phyloP scores from a whole-genome alignment of 2,888 invertebrate genomes.

The Fragum sueziense region DNA sequence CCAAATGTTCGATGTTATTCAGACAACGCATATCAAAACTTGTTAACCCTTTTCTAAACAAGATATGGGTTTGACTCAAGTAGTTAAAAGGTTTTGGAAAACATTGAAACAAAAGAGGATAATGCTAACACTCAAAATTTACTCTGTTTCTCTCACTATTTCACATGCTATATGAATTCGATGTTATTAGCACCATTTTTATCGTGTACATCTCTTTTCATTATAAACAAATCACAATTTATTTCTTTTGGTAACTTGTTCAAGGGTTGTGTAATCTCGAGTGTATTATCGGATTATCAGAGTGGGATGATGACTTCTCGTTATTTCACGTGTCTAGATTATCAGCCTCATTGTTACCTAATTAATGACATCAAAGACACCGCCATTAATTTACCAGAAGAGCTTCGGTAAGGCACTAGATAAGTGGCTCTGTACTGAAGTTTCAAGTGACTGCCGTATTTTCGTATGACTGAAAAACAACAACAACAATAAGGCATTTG shows the following conservation, averaged over 20 bases:
- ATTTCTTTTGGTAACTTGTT: too few relatives aligned
- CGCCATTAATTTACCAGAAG: neutral
- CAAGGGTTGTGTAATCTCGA: too few relatives aligned
- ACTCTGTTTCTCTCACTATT: neutral
- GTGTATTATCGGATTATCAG: neutral
- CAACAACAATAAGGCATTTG: too few relatives aligned
- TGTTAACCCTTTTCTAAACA: too few relatives aligned
- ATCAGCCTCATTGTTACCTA: neutral
- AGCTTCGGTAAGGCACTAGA: neutral
- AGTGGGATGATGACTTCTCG: neutral
- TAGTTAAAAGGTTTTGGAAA: neutral
- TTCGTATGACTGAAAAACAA: too few relatives aligned
- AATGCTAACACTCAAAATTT: neutral
- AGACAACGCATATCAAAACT: neutral
- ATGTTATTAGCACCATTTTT: too few relatives aligned
- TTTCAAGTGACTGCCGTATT: too few relatives aligned
- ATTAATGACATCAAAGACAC: neutral
- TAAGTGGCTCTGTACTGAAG: neutral
- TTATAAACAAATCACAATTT: too few relatives aligned
- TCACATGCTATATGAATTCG: too few relatives aligned
- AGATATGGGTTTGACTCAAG: neutral
- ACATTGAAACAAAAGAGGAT: neutral
- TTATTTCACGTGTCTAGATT: neutral
- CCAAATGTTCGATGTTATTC: neutral
- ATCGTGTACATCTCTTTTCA: too few relatives aligned